Percentiles rank a stretch among this genome's conserved stretches.
Conservation (phyloP, 2,888 invertebrate species). For the Neria commutata region DNA sequence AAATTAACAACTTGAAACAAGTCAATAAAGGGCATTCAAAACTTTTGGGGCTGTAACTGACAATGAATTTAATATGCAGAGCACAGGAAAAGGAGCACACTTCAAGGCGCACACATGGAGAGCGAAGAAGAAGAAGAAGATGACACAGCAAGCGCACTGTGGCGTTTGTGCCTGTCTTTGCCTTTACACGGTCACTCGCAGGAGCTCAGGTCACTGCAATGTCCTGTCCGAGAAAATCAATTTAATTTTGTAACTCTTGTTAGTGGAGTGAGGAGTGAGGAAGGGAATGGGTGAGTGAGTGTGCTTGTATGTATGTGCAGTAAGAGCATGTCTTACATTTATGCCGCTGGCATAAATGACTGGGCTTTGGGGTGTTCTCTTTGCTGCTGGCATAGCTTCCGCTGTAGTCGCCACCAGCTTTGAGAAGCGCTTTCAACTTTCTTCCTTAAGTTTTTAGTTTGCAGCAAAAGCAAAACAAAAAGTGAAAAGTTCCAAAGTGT, state of each 20-base stretch:
- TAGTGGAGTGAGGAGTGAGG: too few species aligned
- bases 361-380: background rate
- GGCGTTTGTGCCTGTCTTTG: too few species aligned
- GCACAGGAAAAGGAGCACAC: background rate
- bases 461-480: background rate
- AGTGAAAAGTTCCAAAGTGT: constrained; percentile 14
- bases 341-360: background rate
- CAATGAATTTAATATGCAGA: constrained; percentile 14
- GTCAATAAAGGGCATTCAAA: constrained; percentile 6
- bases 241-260: constrained; percentile 18
- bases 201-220: constrained; percentile 9
- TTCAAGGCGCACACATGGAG: too few species aligned
- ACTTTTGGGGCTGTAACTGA: constrained; percentile 3
- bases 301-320: too few species aligned
- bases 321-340: too few species aligned
- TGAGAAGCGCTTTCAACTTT: constrained; percentile 7
- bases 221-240: constrained; percentile 15
- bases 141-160: too few species aligned
- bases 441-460: constrained; percentile 3
- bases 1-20: constrained; percentile 15
- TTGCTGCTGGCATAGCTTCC: background rate
- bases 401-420: too few species aligned
- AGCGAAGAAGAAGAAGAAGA: too few species aligned
- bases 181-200: too few species aligned
- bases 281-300: too few species aligned